These are phyloP conservation scores for Ophioderma brevispina DNA, from an alignment of 35 echinoderm and acorn worm species.

Conservation along the genomic window DNA sequence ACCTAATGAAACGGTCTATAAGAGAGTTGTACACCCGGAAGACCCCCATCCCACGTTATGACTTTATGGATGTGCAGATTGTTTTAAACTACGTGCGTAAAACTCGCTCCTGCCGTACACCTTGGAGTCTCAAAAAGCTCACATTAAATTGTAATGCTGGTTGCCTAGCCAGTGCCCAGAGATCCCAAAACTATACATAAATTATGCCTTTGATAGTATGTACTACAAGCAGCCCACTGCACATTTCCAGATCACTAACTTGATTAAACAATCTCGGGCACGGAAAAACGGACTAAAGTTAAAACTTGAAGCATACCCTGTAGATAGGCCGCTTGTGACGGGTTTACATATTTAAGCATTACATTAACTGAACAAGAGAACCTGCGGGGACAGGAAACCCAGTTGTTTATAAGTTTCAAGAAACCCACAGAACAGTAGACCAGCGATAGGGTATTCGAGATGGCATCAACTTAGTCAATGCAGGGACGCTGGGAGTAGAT, in stretches of 20 bases:
- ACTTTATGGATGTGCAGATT: slow-evolving; percentile 49
- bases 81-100: slow-evolving; percentile 51
- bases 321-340: slow-evolving; percentile 66
- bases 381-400: slow-evolving; percentile 15
- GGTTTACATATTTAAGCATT: slow-evolving; percentile 45
- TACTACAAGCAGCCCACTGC: background rate
- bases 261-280: slow-evolving; percentile 56
- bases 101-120: slow-evolving; percentile 9
- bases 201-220: slow-evolving; percentile 10
- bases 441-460: slow-evolving; percentile 38
- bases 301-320: slow-evolving; percentile 28
- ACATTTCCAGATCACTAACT: slow-evolving; percentile 30
- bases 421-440: slow-evolving; percentile 41
- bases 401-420: slow-evolving; percentile 61
- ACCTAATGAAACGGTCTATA: slow-evolving; percentile 45
- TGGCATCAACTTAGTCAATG: slow-evolving; percentile 54
- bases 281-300: background rate
- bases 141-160: slow-evolving; percentile 53
- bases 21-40: slow-evolving; percentile 54
- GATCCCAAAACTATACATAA: slow-evolving; percentile 36
- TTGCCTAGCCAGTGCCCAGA: slow-evolving; percentile 55
- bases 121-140: slow-evolving; percentile 42
- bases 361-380: slow-evolving; percentile 53
- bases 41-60: slow-evolving; percentile 50
- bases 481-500: slow-evolving; percentile 40